These are phyloP conservation scores for Philhelius pedissequus DNA, from an alignment of 2,888 invertebrate species.

Conservation along the genomic window DNA sequence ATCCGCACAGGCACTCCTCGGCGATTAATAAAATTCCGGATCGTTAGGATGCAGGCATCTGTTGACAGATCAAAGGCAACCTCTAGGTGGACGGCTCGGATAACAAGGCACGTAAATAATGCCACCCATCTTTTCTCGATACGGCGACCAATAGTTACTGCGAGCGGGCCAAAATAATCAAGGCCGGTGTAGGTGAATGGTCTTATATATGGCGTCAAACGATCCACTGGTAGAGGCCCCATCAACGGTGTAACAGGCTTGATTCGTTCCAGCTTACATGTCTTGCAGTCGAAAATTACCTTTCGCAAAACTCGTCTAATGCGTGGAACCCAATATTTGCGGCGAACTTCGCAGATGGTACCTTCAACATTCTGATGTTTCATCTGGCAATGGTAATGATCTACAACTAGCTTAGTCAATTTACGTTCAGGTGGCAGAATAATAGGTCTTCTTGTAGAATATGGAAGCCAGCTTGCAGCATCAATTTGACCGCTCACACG, in stretches of 20 bases:
- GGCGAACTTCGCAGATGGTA: slow-evolving; percentile 45
- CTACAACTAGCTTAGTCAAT: slow-evolving; percentile 30
- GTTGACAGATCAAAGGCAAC: slow-evolving; percentile 25
- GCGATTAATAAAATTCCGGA: slow-evolving; percentile 47
- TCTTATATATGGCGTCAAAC: slow-evolving; percentile 48
- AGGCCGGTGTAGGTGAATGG: background rate
- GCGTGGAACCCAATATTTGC: slow-evolving; percentile 20
- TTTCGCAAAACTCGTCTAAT: slow-evolving; percentile 2
- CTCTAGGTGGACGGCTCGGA: slow-evolving; percentile 29
- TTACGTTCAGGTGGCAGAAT: slow-evolving; percentile 47
- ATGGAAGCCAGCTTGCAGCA: slow-evolving; percentile 54
- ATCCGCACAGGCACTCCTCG: slow-evolving; percentile 31
- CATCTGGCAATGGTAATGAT: slow-evolving; percentile 32
- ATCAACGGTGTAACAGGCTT: slow-evolving; percentile 39
- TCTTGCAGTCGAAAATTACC: slow-evolving; percentile 7
- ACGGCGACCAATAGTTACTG: slow-evolving; percentile 62
- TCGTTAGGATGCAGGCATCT: slow-evolving; percentile 33
- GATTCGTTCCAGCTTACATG: background rate
- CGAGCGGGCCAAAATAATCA: slow-evolving; percentile 18
- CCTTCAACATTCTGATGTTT: slow-evolving; percentile 57
- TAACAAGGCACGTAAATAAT: slow-evolving; percentile 37
- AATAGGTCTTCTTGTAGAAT: slow-evolving; percentile 25
- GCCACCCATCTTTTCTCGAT: slow-evolving; percentile 64
- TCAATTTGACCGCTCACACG: slow-evolving; percentile 43
- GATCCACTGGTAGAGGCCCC: slow-evolving; percentile 58